Evolutionary conservation across 2,797 vertebrate species (phyloP).

Genomic region (Neosalanx taihuensis): DNA sequence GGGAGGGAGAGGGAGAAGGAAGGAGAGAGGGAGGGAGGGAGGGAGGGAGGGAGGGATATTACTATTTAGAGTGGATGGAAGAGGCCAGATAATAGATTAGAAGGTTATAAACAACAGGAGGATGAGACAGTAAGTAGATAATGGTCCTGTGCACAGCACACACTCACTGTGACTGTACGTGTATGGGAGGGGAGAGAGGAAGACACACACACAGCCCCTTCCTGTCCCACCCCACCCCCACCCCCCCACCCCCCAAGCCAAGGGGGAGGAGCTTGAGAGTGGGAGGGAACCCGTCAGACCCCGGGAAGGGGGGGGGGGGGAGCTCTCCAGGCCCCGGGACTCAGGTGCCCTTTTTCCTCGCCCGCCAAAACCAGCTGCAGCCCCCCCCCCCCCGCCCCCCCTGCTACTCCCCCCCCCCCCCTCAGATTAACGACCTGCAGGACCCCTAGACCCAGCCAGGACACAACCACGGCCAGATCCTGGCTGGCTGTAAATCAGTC

Average conservation of each 20-base stretch:
- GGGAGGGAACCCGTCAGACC: slow-evolving; percentile 11
- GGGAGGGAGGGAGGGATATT: slow-evolving; percentile 20
- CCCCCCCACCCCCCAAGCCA: slow-evolving; percentile 12
- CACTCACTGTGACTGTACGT: background rate
- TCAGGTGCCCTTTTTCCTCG: no score
- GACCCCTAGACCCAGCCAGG: slow-evolving; percentile 38
- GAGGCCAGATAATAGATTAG: no score
- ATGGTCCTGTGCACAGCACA: background rate
- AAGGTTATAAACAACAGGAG: background rate
- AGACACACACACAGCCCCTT: background rate
- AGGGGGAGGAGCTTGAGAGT: slow-evolving; percentile 20
- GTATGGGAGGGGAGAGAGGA: no score
- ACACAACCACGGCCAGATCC: slow-evolving; percentile 29
- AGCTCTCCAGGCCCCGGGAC: background rate
- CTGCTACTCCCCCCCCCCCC: slow-evolving; percentile 38
- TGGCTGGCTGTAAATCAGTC: slow-evolving; percentile 45
- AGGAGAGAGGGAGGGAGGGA: background rate
- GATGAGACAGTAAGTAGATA: background rate
- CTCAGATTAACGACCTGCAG: slow-evolving; percentile 51
- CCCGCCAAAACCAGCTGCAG: no score
- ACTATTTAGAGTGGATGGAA: background rate
- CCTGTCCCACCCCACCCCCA: background rate
- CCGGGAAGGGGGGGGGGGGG: background rate
- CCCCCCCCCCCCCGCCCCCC: background rate
- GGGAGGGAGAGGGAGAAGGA: slow-evolving; percentile 18